A percentile compares a stretch with the other conserved stretches of the same genome.
phyloP scores from a whole-genome alignment of 2,797 vertebrate species.

The Furcifer pardalis region DNA sequence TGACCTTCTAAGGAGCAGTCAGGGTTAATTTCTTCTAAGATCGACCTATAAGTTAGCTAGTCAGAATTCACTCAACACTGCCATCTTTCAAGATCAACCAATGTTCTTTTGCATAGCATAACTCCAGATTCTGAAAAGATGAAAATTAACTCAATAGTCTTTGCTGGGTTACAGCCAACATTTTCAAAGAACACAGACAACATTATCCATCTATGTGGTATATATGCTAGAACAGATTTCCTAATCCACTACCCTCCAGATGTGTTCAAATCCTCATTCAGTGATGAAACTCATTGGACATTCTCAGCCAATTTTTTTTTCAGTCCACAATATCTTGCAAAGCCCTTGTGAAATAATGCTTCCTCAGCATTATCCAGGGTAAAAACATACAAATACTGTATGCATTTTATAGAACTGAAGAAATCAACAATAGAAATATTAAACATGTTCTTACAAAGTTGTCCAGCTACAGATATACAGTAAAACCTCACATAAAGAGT shows the following conservation, averaged over 20 bases:
- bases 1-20: no score
- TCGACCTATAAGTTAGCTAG: no score
- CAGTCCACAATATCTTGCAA: not conserved
- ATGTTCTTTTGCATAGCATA: not conserved
- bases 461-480: not conserved
- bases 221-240: not conserved
- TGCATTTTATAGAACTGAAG: not conserved
- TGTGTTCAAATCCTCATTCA: not conserved
- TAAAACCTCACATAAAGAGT: no score
- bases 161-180: not conserved
- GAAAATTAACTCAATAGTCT: not conserved
- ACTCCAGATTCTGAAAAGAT: not conserved
- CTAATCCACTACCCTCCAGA: not conserved
- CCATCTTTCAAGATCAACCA: not conserved
- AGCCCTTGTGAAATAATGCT: not conserved
- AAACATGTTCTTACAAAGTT: not conserved
- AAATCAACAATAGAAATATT: not conserved
- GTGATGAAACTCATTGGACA: not conserved
- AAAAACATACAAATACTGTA: not conserved
- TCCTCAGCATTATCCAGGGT: no score
- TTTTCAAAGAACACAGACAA: not conserved
- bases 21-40: no score
- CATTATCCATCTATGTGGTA: not conserved
- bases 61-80: not conserved
- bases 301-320: not conserved